A percentile compares a stretch with the other conserved stretches of the same genome.
Evolutionary conservation across 2,797 vertebrate species (phyloP).

Genomic region (Garrulus glandarius): DNA sequence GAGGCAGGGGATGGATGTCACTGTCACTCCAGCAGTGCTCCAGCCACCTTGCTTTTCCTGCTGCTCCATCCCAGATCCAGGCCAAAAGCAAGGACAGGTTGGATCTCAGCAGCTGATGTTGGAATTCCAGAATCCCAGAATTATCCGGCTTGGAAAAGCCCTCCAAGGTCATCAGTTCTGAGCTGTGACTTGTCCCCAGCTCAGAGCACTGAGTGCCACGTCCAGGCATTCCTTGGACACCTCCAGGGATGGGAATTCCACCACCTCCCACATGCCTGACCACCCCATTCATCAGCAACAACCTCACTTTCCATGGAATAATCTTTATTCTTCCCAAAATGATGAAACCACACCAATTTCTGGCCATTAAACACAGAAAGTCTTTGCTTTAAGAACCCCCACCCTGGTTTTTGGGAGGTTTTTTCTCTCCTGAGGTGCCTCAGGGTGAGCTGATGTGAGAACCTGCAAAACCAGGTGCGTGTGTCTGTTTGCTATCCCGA

Average conservation of each 20-base stretch:
- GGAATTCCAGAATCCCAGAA: neutral
- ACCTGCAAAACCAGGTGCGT: neutral
- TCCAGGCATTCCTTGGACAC: neutral
- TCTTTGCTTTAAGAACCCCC: neutral
- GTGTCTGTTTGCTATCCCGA: neutral
- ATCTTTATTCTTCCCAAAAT: neutral
- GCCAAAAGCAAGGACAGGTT: neutral
- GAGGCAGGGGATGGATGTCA: neutral
- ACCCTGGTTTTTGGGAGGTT: neutral
- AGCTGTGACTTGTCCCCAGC: neutral
- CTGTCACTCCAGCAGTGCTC: neutral
- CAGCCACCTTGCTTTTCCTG: neutral
- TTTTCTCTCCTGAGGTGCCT: neutral
- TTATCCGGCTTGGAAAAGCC: neutral
- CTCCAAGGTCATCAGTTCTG: neutral
- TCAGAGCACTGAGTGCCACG: neutral
- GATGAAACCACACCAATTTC: neutral
- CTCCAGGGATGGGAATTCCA: neutral
- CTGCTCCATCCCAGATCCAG: neutral
- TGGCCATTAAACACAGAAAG: accelerated
- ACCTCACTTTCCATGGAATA: neutral
- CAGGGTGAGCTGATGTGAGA: neutral
- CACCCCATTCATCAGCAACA: neutral
- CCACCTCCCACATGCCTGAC: neutral
- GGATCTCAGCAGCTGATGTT: neutral